Evolutionary conservation across 2,113 vertebrate genomes (phyloP).

Genomic region (Camelus bactrianus): DNA sequence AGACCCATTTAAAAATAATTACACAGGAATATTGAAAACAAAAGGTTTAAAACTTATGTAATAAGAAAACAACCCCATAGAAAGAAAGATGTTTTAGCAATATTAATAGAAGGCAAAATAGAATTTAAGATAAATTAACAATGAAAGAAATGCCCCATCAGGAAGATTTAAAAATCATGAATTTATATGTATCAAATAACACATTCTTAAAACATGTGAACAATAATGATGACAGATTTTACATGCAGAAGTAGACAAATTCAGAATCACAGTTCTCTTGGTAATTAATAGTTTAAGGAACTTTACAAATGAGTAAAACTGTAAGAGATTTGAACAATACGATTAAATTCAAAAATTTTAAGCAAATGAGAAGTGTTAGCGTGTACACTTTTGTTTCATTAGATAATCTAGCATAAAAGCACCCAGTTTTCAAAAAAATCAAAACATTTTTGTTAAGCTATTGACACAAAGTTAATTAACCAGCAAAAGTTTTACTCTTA

Average conservation of each 20-base stretch:
- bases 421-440: background rate
- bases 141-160: background rate
- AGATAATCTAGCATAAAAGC: slow-evolving; percentile 23
- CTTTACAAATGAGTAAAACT: background rate
- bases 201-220: background rate
- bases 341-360: slow-evolving; percentile 23
- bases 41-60: slow-evolving; percentile 9
- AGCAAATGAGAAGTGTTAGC: background rate
- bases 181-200: background rate
- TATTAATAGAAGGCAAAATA: slow-evolving; percentile 22
- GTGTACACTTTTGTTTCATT: slow-evolving; percentile 1
- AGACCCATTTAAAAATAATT: slow-evolving; percentile 1
- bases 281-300: slow-evolving; percentile 33
- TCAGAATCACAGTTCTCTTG: background rate
- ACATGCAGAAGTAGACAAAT: background rate
- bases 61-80: background rate
- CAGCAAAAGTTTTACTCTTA: background rate
- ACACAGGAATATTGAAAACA: background rate
- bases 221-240: slow-evolving; percentile 13
- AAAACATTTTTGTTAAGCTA: slow-evolving; percentile 4
- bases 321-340: slow-evolving; percentile 8
- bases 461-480: background rate
- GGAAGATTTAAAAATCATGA: background rate
- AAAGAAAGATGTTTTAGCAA: background rate
- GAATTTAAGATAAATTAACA: background rate